Percentiles rank a stretch among this genome's conserved stretches.
Conservation (phyloP, 2,888 invertebrate genomes). For the Zygogramma bicolorata region DNA sequence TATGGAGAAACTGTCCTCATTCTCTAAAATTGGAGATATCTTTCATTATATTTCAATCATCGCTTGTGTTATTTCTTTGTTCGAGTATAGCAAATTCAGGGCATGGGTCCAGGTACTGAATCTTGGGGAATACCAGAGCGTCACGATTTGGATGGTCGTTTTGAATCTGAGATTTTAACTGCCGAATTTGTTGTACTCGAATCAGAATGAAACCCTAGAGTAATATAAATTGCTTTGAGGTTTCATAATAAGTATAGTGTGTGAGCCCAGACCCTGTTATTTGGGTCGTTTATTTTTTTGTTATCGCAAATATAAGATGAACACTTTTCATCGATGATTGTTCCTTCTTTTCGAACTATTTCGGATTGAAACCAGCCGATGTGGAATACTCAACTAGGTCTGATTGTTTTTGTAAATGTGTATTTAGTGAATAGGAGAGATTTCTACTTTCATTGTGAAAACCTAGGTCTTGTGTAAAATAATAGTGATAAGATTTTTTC, state of each 20-base stretch:
- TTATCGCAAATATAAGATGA: not conserved
- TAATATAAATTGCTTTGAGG: not conserved
- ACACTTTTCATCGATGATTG: not conserved
- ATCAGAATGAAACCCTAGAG: not conserved
- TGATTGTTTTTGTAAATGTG: constrained; percentile 10
- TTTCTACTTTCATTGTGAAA: not conserved
- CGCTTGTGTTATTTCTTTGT: too few relatives aligned
- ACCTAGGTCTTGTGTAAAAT: not conserved
- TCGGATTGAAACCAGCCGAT: constrained; percentile 9
- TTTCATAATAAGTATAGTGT: not conserved
- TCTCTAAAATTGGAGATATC: too few relatives aligned
- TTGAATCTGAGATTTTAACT: too few relatives aligned
- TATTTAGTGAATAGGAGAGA: not conserved
- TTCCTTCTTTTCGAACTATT: not conserved
- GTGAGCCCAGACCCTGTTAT: too few relatives aligned
- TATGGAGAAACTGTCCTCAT: too few relatives aligned
- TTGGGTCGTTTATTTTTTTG: too few relatives aligned
- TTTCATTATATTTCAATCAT: too few relatives aligned
- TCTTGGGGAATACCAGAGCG: too few relatives aligned
- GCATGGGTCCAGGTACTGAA: too few relatives aligned
- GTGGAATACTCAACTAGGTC: constrained; percentile 12
- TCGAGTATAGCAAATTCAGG: too few relatives aligned
- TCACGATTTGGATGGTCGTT: too few relatives aligned
- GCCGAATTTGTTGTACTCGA: not conserved
- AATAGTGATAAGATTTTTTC: not conserved